These are phyloP conservation scores for Romanogobio albipinnatus DNA, from an alignment of 2,113 vertebrate genomes.

Conservation along the genomic window DNA sequence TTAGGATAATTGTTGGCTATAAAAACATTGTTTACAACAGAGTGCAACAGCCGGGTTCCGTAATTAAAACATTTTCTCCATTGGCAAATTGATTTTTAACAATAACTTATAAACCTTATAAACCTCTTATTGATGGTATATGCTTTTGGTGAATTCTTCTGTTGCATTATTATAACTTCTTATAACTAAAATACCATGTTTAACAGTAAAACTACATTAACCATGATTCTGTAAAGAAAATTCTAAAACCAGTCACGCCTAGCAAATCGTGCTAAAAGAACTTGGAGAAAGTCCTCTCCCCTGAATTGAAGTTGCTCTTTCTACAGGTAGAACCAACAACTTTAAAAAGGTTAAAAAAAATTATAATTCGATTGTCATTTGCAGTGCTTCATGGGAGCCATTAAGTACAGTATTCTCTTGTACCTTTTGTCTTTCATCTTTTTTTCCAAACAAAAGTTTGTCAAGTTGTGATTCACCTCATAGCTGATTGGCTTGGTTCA, in stretches of 20 bases:
- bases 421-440: no score
- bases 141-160: background rate
- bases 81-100: background rate
- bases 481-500: background rate
- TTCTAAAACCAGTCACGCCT: background rate
- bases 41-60: background rate
- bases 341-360: background rate
- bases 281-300: no score
- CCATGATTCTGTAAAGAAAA: background rate
- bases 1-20: slow-evolving; percentile 6
- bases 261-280: no score
- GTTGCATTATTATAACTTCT: background rate
- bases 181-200: background rate
- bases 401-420: background rate
- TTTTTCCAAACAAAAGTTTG: no score
- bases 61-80: background rate
- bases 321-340: background rate
- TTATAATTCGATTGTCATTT: background rate
- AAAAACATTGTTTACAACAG: background rate
- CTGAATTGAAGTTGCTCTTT: no score
- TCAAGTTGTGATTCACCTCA: background rate
- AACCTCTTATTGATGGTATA: background rate
- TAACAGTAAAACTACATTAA: background rate
- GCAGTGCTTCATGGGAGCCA: background rate
- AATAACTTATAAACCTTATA: background rate